A percentile compares a stretch with the other conserved stretches of the same genome.
Conservation (phyloP, 2,113 vertebrate species). For the Rhodinocichla rosea region DNA sequence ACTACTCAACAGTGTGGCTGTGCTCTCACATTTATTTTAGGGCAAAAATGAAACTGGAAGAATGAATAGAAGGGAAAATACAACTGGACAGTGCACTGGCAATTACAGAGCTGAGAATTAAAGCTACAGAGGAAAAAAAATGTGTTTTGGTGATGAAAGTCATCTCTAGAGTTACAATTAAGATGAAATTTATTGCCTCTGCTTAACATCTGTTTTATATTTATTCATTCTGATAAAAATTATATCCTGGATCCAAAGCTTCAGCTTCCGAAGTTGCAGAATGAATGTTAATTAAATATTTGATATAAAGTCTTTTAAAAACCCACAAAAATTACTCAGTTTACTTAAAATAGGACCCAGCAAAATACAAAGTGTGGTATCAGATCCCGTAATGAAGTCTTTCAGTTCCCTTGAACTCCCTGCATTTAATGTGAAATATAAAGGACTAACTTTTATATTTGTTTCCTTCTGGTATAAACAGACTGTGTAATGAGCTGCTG, state of each 20-base stretch:
- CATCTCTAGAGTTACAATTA: conserved; percentile 18
- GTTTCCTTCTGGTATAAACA: conserved; percentile 16
- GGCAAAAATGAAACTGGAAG: neutral
- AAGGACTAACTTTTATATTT: conserved; percentile 6
- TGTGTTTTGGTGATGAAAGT: neutral
- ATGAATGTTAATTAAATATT: neutral
- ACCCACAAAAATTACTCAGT: neutral
- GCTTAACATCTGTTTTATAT: conserved; percentile 18
- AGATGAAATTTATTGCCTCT: conserved; percentile 18
- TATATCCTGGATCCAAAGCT: neutral
- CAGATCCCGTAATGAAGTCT: neutral
- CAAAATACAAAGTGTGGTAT: neutral
- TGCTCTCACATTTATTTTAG: neutral
- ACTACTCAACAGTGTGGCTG: neutral
- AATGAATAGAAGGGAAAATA: neutral
- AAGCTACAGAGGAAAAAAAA: neutral
- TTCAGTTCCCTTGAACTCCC: neutral
- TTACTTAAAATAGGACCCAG: neutral
- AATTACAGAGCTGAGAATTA: conserved; percentile 5
- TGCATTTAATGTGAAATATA: conserved; percentile 11
- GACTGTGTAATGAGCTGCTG: neutral
- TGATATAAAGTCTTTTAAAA: neutral
- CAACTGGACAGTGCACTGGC: neutral
- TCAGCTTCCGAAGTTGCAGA: neutral
- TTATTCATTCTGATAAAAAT: conserved; percentile 28